Base-by-base conservation (phyloP, 2,113 vertebrate species). In the Lophotis ruficrista region DNA sequence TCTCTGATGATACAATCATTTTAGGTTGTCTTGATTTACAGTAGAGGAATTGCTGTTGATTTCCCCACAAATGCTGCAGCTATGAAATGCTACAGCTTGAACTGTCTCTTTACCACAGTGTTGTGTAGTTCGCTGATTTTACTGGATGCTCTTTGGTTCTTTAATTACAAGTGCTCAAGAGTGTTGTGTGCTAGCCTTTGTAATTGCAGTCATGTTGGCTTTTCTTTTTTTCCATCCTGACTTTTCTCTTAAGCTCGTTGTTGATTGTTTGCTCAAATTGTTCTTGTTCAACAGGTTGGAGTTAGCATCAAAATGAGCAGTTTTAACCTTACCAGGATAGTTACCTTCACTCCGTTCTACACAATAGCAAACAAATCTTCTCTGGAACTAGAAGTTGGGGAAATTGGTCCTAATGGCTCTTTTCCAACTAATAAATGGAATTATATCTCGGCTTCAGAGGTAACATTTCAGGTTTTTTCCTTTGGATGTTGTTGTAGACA, bases 251-350 rank as follows among this genome's bases (percentile, higher is more conserved):
- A 33, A 43, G 21, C 21, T 82, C 77, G 10, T 17, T 64, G 5
- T 64, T 90, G 43, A 71, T 75, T 37, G 28, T 83, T 94, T 53
- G 41, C 41, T 64, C n/a, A 22, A 54, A 65, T 86, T 96, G 13
- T 90, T 66, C 50, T 57, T 76, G 38, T 93, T 85, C 65, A 61
- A 82, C 81, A 99, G 99, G 98, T 99, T 88, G 99, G 99, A 10
- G 98, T 99, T 13, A 99, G 98, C 71, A 99, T 99, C 97, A 98
- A 98, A 96, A 99, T 99, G 98, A 99, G 99, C 97, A 99, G 99
- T 83, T 99, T 99, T 93, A 99, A 99, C 92, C 98, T 99, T 93
- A 99, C 98, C 9, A 96, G 99, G 82, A 98, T 99, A 38, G 98
- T 99, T 79, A 99, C 98, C 64, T 97, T 99, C 95, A 99, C 98